Base-by-base conservation (phyloP, 2,888 invertebrate genomes). In the Shargacucullia verbasci region DNA sequence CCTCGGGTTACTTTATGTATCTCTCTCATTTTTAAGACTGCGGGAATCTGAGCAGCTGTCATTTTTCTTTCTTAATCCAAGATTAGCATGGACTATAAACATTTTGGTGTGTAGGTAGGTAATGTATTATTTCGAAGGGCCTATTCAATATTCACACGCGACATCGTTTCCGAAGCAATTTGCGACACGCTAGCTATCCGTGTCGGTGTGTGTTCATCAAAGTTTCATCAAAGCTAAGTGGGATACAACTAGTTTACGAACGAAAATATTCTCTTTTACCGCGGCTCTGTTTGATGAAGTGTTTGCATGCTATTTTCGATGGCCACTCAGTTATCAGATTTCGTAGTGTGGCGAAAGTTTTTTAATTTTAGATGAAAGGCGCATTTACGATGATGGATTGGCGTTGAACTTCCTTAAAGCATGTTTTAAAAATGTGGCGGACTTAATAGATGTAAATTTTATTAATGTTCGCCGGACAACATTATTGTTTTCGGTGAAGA, bases 141-240 rank as follows among this genome's bases (percentile, higher is more conserved):
- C 58, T 62, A 60, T 62, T 72, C 66, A 64, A 76, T 69, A 76
- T 76, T 52, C 55, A 76, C 77, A 76, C 74, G 74, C 77, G 62
- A 76, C 59, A 58, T 67, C 62, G 59, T 68, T 71, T 62, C 48
- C 60, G 59, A 57, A 64, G 72, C 72, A 71, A 77, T 77, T 76
- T 71, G 71, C 72, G 63, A 74, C 77, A 76, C 74, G 75, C 77
- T 49, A 70, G 49, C 56, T 56, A 76, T 69, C 58, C 60, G 45
- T 68, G 61, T 65, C 57, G 55, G 56, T 62, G 40, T 63, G 50
- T 54, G 49, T 63, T 73, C 68, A 71, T 76, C 77, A 76, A 75
- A 68, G 55, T 71, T 75, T 68, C 65, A 76, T 73, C 71, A 62
- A 70, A 70, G 65, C 58, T 73, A 76, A 75, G 73, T 75, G 74